Conservation (phyloP, 2,113 vertebrate species). For the Condylura cristata region DNA sequence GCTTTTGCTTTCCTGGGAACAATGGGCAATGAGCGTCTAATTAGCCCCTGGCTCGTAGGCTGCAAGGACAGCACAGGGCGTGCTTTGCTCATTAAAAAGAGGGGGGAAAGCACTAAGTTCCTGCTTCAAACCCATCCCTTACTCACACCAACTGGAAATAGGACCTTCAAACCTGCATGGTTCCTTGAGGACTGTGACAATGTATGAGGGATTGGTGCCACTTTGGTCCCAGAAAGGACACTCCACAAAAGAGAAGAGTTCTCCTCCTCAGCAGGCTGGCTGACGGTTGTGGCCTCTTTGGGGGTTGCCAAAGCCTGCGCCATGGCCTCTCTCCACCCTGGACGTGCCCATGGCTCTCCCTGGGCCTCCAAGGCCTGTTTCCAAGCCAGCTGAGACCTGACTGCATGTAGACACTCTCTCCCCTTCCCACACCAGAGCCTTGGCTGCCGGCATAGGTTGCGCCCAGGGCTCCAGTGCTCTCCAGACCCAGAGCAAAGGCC, state of each 20-base stretch:
- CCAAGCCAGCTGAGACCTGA: too few species aligned
- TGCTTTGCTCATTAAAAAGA: neutral
- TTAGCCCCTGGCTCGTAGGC: conserved; percentile 29
- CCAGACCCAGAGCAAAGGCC: neutral
- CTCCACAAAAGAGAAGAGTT: fast-evolving
- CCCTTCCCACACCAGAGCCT: fast-evolving
- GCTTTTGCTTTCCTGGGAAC: conserved; percentile 32
- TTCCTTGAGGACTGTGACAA: fast-evolving
- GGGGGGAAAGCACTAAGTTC: neutral
- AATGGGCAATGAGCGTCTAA: conserved; percentile 14
- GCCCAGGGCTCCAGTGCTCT: fast-evolving
- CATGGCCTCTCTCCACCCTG: fast-evolving
- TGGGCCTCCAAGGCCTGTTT: fast-evolving
- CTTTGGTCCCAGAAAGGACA: neutral
- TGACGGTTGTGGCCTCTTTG: neutral
- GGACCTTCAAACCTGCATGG: fast-evolving
- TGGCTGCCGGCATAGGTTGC: too few species aligned
- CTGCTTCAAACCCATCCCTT: neutral
- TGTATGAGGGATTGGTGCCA: fast-evolving
- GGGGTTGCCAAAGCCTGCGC: neutral
- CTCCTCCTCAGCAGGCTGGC: fast-evolving
- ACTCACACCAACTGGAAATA: neutral
- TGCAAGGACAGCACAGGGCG: neutral
- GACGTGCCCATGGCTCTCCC: neutral
- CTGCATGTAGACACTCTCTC: fast-evolving